phyloP scores from a whole-genome alignment of 2,113 vertebrate genomes.

The Notarius quadriscutis region DNA sequence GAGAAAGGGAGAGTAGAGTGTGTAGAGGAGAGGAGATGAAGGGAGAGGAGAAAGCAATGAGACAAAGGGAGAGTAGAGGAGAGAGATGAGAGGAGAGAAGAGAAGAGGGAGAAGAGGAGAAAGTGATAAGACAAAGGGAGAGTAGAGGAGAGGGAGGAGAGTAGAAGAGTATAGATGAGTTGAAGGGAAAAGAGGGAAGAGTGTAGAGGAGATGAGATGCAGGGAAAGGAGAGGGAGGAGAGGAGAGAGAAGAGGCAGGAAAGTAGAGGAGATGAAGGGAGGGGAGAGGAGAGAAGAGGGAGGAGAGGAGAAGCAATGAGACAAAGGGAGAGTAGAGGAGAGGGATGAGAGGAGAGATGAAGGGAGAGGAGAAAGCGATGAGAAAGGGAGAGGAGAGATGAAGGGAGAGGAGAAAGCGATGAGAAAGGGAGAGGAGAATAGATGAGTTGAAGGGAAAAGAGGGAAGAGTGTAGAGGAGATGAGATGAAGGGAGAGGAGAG shows the following conservation, averaged over 20 bases:
- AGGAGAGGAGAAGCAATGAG: background rate
- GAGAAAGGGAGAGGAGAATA: background rate
- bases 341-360: background rate
- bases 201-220: background rate
- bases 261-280: slow-evolving; percentile 30
- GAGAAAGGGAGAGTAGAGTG: background rate
- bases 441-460: slow-evolving; percentile 14
- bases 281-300: background rate
- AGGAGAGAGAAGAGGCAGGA: background rate
- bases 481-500: too few relatives aligned
- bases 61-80: background rate
- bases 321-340: too few relatives aligned
- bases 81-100: background rate
- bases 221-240: background rate
- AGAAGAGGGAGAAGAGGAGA: slow-evolving; percentile 16
- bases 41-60: too few relatives aligned
- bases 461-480: too few relatives aligned
- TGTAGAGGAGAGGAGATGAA: background rate
- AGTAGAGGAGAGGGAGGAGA: slow-evolving; percentile 23
- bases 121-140: slow-evolving; percentile 17
- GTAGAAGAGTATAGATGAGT: slow-evolving; percentile 12
- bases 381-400: slow-evolving; percentile 15
- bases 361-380: background rate
- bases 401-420: slow-evolving; percentile 43
- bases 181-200: slow-evolving; percentile 14